A percentile compares a stretch with the other conserved stretches of the same genome.
phyloP scores from a whole-genome alignment of 2,888 invertebrate species.

The Xanthia togata region DNA sequence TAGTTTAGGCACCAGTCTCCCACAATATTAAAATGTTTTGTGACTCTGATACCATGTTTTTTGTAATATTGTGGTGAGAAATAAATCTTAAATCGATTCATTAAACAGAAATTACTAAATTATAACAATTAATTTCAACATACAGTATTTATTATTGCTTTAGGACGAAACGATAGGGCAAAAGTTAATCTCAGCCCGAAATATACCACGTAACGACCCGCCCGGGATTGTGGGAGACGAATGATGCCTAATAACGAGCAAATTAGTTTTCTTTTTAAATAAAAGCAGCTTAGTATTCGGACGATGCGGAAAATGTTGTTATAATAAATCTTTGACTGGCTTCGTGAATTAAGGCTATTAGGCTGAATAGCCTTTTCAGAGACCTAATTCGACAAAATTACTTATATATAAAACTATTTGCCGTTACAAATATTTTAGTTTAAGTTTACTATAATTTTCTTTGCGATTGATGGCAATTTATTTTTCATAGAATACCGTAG shows the following conservation, averaged over 20 bases:
- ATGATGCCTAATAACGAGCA: conserved; percentile 64
- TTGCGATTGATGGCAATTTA: background rate
- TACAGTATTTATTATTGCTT: conserved; percentile 67
- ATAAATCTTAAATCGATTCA: no score
- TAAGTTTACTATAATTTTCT: background rate
- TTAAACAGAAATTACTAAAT: conserved; percentile 2
- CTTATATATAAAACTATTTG: background rate
- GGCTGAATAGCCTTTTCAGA: background rate
- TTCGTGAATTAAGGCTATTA: conserved; percentile 17
- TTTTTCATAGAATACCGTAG: background rate
- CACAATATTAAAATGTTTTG: no score
- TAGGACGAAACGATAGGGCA: conserved; percentile 62
- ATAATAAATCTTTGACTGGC: conserved; percentile 51
- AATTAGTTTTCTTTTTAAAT: conserved; percentile 72
- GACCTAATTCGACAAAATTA: background rate
- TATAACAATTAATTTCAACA: conserved; percentile 30
- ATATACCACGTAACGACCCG: conserved; percentile 66
- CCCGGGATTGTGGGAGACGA: conserved; percentile 61
- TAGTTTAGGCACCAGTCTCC: no score
- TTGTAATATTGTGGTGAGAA: no score
- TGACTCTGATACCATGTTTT: no score
- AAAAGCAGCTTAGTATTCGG: conserved; percentile 43
- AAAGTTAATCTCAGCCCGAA: conserved; percentile 68
- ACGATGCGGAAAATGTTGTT: conserved; percentile 30
- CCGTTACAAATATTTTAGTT: background rate